A percentile compares a stretch with the other conserved stretches of the same genome.
Conservation (phyloP, 2,888 invertebrate species). For the Thumatha senex region DNA sequence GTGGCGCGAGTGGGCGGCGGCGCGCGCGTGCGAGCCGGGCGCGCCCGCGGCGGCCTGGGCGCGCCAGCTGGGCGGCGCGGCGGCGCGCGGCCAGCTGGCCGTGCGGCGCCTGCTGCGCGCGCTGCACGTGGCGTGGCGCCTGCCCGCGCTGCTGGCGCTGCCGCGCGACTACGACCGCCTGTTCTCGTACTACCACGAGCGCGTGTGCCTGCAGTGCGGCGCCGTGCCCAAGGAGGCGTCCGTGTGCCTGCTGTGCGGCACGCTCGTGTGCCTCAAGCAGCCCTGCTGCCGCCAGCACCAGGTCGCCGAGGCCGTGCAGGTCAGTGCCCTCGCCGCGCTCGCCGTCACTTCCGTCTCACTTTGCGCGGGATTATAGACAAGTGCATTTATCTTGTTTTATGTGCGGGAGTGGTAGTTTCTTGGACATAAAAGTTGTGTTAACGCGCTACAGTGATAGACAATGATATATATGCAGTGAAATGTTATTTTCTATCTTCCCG, state of each 20-base stretch:
- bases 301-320: constrained; percentile 34
- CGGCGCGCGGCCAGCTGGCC: constrained; percentile 63
- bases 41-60: constrained; percentile 55
- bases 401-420: too few species aligned
- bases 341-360: too few species aligned
- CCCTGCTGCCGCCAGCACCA: constrained; percentile 38
- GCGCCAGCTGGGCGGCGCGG: constrained; percentile 55
- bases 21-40: constrained; percentile 41
- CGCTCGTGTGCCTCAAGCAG: constrained; percentile 75
- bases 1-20: constrained; percentile 47
- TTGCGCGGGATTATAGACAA: too few species aligned
- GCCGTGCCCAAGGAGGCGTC: constrained; percentile 87
- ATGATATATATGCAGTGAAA: too few species aligned
- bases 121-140: constrained; percentile 91
- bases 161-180: constrained; percentile 95
- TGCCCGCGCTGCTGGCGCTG: constrained; percentile 92
- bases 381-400: too few species aligned
- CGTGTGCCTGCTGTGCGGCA: constrained; percentile 93
- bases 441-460: too few species aligned
- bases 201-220: constrained; percentile 94
- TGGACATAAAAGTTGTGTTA: too few species aligned
- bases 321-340: background rate
- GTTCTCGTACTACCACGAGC: constrained; percentile 94
- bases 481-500: too few species aligned
- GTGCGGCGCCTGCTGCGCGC: constrained; percentile 87